These are phyloP conservation scores for Drosophila lowei DNA, from an alignment of 1,140 invertebrate species.

Conservation along the genomic window DNA sequence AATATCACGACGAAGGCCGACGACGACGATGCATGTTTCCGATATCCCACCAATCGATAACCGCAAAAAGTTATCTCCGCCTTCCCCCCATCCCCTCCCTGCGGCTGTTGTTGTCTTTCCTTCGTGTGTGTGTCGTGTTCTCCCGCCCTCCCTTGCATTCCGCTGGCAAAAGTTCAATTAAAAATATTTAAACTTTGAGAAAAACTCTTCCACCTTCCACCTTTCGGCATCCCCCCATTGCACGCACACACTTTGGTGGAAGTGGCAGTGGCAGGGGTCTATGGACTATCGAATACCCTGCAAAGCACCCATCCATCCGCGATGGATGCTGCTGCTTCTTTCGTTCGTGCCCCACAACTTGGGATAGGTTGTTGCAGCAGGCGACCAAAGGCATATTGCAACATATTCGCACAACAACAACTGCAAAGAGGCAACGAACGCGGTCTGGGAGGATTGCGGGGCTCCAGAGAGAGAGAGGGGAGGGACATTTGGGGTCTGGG, in stretches of 20 bases:
- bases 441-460: too few relatives aligned
- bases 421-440: not conserved
- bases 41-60: conserved; percentile 75
- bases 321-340: too few relatives aligned
- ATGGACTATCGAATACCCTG: too few relatives aligned
- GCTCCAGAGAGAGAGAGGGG: too few relatives aligned
- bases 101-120: too few relatives aligned
- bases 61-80: conserved; percentile 50
- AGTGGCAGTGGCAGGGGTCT: conserved; percentile 19
- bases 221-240: too few relatives aligned
- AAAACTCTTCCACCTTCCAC: conserved; percentile 7
- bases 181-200: conserved; percentile 71
- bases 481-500: conserved; percentile 29
- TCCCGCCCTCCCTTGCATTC: conserved; percentile 16
- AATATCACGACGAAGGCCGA: conserved; percentile 26
- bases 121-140: conserved; percentile 11
- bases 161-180: conserved; percentile 76
- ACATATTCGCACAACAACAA: conserved; percentile 15
- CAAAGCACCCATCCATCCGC: too few relatives aligned
- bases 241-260: conserved; percentile 52
- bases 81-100: too few relatives aligned
- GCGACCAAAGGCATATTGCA: conserved; percentile 53
- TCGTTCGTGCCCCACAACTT: conserved; percentile 36
- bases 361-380: conserved; percentile 75
- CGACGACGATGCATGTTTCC: conserved; percentile 31